These are phyloP conservation scores for Chaenodraco wilsoni DNA, from an alignment of 2,797 vertebrate species.

Conservation along the genomic window DNA sequence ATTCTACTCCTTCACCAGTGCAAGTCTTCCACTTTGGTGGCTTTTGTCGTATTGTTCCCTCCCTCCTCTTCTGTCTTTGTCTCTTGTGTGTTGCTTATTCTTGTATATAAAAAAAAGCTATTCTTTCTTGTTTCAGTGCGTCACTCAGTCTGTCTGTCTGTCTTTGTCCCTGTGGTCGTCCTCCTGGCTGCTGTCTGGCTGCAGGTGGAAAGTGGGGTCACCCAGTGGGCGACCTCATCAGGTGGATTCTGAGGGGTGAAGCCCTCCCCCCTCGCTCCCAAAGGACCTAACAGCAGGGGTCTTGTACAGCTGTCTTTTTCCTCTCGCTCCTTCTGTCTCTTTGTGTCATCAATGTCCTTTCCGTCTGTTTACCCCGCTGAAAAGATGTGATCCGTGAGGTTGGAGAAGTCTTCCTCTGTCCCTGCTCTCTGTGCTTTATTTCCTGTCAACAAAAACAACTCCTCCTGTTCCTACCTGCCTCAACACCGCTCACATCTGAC, in stretches of 20 bases:
- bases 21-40: slow-evolving; percentile 64
- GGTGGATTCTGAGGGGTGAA: slow-evolving; percentile 66
- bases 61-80: slow-evolving; percentile 51
- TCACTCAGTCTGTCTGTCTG: slow-evolving; percentile 80
- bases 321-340: slow-evolving; percentile 50
- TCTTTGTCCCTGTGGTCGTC: slow-evolving; percentile 77
- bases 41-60: slow-evolving; percentile 32
- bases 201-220: slow-evolving; percentile 72
- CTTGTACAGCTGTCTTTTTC: slow-evolving; percentile 73
- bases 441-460: slow-evolving; percentile 42
- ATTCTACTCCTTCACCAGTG: slow-evolving; percentile 57
- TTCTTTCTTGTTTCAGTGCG: slow-evolving; percentile 86
- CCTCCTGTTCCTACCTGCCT: slow-evolving; percentile 22
- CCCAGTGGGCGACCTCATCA: slow-evolving; percentile 71
- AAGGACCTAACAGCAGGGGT: slow-evolving; percentile 72
- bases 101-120: slow-evolving; percentile 78
- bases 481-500: slow-evolving; percentile 30
- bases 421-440: slow-evolving; percentile 58
- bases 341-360: slow-evolving; percentile 60
- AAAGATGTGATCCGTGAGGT: slow-evolving; percentile 73
- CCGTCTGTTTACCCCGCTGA: slow-evolving; percentile 56
- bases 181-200: slow-evolving; percentile 68
- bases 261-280: slow-evolving; percentile 45
- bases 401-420: slow-evolving; percentile 73
- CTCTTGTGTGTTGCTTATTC: slow-evolving; percentile 62